Percentiles rank a stretch among this genome's conserved stretches.
Evolutionary conservation across 1,140 invertebrate species (phyloP).

Genomic region (Lamellibrachia luymesi): DNA sequence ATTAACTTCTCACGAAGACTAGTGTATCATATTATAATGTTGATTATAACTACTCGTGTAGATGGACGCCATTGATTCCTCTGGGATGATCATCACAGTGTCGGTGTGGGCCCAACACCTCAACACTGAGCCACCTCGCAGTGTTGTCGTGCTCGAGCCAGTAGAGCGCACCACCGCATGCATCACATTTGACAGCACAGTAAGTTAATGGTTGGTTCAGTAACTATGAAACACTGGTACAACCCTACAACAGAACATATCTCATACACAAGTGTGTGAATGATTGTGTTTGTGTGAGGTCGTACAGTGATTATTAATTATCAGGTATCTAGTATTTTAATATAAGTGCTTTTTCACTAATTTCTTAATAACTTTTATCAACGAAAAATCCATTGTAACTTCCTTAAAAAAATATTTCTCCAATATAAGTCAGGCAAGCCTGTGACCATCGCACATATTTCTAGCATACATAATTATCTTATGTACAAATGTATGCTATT

Average conservation of each 20-base stretch:
- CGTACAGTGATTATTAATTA: too few relatives aligned
- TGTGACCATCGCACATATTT: background rate
- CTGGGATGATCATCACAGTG: conserved; percentile 61
- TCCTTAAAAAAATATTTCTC: too few relatives aligned
- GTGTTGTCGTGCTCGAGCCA: conserved; percentile 67
- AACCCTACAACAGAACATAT: too few relatives aligned
- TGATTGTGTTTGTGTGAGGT: background rate
- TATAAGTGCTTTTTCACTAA: background rate
- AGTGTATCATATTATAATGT: too few relatives aligned
- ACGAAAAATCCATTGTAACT: background rate
- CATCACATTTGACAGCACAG: conserved; percentile 47
- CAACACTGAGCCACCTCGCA: conserved; percentile 60
- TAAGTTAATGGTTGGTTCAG: conserved; percentile 27
- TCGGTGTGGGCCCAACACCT: conserved; percentile 66
- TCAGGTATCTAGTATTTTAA: conserved; percentile 3
- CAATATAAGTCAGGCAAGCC: too few relatives aligned
- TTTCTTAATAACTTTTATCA: background rate
- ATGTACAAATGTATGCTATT: background rate
- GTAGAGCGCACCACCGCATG: conserved; percentile 58
- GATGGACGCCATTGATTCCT: conserved; percentile 64
- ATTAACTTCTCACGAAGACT: too few relatives aligned
- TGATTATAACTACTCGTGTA: conserved; percentile 32
- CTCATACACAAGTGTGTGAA: too few relatives aligned
- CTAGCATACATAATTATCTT: background rate
- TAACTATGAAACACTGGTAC: background rate